These are phyloP conservation scores for Drosophila bunnanda DNA, from an alignment of 2,888 invertebrate species.

Conservation along the genomic window DNA sequence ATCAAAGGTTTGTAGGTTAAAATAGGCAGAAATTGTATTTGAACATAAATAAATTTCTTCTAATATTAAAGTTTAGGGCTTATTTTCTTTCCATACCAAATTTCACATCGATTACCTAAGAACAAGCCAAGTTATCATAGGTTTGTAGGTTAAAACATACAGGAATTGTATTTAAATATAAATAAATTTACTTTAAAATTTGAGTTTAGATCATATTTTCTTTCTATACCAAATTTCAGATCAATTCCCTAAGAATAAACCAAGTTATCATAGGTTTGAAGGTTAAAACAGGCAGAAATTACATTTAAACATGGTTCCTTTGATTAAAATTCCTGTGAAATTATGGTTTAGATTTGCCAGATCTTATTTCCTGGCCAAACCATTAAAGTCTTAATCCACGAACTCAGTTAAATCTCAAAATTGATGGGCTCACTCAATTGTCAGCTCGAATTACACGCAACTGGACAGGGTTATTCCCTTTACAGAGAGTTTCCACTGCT, in stretches of 20 bases:
- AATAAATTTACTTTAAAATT: too few relatives aligned
- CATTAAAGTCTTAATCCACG: constrained; percentile 8
- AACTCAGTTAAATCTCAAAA: constrained; percentile 21
- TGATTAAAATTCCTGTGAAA: background rate
- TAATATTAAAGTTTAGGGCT: too few relatives aligned
- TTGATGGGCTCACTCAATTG: constrained; percentile 36
- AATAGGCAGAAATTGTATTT: too few relatives aligned
- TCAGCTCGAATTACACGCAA: constrained; percentile 34
- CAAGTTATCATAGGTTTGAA: background rate
- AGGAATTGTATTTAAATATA: too few relatives aligned
- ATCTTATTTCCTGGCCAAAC: constrained; percentile 1
- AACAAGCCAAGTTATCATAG: too few relatives aligned
- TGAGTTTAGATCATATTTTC: too few relatives aligned
- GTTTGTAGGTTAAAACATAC: too few relatives aligned
- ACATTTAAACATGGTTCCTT: background rate
- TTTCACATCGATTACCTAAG: too few relatives aligned
- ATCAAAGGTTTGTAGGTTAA: too few relatives aligned
- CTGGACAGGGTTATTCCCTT: background rate
- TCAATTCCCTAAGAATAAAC: background rate
- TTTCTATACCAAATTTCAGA: background rate
- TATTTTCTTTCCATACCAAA: too few relatives aligned
- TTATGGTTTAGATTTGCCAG: background rate
- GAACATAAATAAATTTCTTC: too few relatives aligned
- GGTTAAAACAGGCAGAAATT: background rate
- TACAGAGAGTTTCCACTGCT: background rate